Percentiles rank a stretch among this genome's conserved stretches.
Evolutionary conservation across 2,888 invertebrate genomes (phyloP).

Genomic region (Heteropelma amictum): DNA sequence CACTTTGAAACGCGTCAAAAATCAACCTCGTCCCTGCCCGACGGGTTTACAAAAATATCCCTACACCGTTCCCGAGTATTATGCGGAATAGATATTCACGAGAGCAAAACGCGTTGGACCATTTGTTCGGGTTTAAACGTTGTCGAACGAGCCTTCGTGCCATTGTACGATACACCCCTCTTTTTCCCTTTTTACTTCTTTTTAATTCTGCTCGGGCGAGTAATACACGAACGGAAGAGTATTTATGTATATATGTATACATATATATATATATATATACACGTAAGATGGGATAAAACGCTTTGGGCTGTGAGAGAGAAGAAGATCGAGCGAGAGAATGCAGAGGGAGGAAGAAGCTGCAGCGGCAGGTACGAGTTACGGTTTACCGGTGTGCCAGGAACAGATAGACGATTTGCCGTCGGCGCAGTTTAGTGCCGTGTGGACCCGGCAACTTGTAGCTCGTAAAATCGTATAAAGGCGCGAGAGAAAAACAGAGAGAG

Average conservation of each 20-base stretch:
- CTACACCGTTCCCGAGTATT: too few species aligned
- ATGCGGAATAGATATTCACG: slow-evolving; percentile 42
- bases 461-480: slow-evolving; percentile 55
- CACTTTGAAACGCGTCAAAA: slow-evolving; percentile 22
- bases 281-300: slow-evolving; percentile 22
- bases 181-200: too few species aligned
- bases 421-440: slow-evolving; percentile 53
- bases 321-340: neutral
- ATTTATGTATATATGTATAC: too few species aligned
- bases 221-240: slow-evolving; percentile 12
- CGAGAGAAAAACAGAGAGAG: slow-evolving; percentile 19
- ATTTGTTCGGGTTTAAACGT: slow-evolving; percentile 52
- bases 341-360: neutral
- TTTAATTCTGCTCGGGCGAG: slow-evolving; percentile 15
- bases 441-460: slow-evolving; percentile 54
- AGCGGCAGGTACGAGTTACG: slow-evolving; percentile 43
- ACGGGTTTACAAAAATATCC: too few species aligned
- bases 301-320: slow-evolving; percentile 1
- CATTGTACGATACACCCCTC: slow-evolving; percentile 5
- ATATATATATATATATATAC: too few species aligned
- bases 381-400: slow-evolving; percentile 28
- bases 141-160: slow-evolving; percentile 34
- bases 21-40: slow-evolving; percentile 35
- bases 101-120: slow-evolving; percentile 23
- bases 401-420: slow-evolving; percentile 38